These are phyloP conservation scores for Penaeus vannamei DNA, from an alignment of 1,140 invertebrate genomes.

Conservation along the genomic window DNA sequence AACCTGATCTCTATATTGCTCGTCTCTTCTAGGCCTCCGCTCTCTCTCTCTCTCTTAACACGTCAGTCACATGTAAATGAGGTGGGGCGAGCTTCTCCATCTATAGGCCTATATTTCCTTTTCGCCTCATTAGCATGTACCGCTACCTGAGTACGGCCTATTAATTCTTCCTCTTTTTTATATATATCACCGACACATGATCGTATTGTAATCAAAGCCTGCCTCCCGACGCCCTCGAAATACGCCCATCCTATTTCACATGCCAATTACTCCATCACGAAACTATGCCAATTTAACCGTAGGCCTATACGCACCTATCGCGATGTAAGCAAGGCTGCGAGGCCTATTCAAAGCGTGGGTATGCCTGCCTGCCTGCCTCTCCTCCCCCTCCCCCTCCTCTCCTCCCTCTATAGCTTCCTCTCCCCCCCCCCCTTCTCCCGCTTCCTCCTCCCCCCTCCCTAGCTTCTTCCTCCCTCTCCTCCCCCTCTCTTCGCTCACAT, in stretches of 20 bases:
- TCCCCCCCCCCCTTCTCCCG: too few relatives aligned
- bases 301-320: slow-evolving; percentile 23
- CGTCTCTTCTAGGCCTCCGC: not conserved
- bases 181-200: slow-evolving; percentile 21
- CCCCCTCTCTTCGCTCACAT: too few relatives aligned
- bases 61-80: slow-evolving; percentile 55
- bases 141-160: slow-evolving; percentile 51
- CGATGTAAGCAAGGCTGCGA: not conserved
- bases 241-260: slow-evolving; percentile 38
- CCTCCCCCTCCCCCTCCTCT: not conserved
- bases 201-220: slow-evolving; percentile 51
- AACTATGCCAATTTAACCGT: slow-evolving; percentile 36
- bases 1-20: too few relatives aligned
- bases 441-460: too few relatives aligned
- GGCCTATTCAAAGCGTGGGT: not conserved
- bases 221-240: slow-evolving; percentile 7
- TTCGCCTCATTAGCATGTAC: slow-evolving; percentile 49
- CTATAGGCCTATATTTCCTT: not conserved
- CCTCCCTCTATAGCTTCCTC: too few relatives aligned
- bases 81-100: slow-evolving; percentile 34
- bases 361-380: not conserved
- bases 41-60: slow-evolving; percentile 41
- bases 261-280: slow-evolving; percentile 55
- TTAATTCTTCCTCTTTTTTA: slow-evolving; percentile 30
- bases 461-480: too few relatives aligned